phyloP scores from a whole-genome alignment of 2,888 invertebrate species.

The Ochropacha duplaris region DNA sequence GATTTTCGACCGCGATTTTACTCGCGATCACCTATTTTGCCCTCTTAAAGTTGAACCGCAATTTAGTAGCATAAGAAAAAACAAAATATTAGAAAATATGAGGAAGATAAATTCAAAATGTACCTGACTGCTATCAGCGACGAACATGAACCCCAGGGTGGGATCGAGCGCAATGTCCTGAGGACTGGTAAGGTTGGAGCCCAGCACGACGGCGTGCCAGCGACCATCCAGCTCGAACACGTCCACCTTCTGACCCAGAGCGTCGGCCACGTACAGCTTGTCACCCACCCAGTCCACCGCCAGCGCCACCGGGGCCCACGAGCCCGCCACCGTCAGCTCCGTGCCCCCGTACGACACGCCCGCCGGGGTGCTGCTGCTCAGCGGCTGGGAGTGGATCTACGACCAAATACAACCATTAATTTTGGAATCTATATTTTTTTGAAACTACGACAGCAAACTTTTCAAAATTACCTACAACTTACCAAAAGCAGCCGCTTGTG shows the following conservation, averaged over 20 bases:
- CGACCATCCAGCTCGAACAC: constrained; percentile 94
- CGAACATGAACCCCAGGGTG: constrained; percentile 92
- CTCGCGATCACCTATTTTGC: no score
- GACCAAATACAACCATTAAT: no score
- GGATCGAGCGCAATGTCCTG: constrained; percentile 97
- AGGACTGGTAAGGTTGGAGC: constrained; percentile 95
- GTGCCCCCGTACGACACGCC: constrained; percentile 70
- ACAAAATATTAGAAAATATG: no score
- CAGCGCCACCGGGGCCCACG: constrained; percentile 94
- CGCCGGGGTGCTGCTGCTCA: constrained; percentile 68
- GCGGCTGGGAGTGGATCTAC: constrained; percentile 85
- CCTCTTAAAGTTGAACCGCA: no score
- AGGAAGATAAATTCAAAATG: constrained; percentile 8
- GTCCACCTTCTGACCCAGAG: constrained; percentile 95
- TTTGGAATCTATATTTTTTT: no score
- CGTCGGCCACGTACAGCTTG: constrained; percentile 97
- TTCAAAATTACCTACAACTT: no score
- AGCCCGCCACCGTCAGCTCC: constrained; percentile 89
- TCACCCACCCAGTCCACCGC: constrained; percentile 99
- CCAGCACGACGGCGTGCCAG: constrained; percentile 95
- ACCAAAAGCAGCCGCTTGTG: no score
- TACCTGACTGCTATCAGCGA: constrained; percentile 92
- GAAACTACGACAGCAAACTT: no score
- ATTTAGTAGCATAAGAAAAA: no score
- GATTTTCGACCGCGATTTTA: no score